Evolutionary conservation across 2,113 vertebrate genomes (phyloP).

Genomic region (Desmodus rotundus): DNA sequence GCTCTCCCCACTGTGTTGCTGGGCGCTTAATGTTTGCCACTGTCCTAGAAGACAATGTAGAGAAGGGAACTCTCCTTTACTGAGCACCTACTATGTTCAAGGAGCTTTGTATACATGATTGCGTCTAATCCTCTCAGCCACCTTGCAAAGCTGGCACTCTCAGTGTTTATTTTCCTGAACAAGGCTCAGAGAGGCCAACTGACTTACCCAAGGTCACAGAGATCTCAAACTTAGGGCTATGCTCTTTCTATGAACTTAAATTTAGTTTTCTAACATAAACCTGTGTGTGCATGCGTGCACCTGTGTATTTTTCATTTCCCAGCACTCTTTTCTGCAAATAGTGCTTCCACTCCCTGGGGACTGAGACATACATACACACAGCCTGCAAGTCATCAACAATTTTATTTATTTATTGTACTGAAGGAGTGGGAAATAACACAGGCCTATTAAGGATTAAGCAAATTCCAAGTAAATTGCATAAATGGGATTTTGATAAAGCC

Average conservation of each 20-base stretch:
- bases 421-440: conserved; percentile 50
- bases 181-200: neutral
- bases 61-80: neutral
- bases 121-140: neutral
- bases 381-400: neutral
- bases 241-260: neutral
- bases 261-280: neutral
- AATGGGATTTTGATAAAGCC: conserved; percentile 29
- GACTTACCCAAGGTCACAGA: neutral
- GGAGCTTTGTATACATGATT: neutral
- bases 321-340: neutral
- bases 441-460: conserved; percentile 37
- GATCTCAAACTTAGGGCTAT: neutral
- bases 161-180: neutral
- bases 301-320: neutral
- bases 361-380: neutral
- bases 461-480: conserved; percentile 47
- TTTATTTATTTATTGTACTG: conserved; percentile 66
- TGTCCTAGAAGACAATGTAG: neutral
- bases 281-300: neutral
- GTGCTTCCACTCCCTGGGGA: neutral
- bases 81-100: neutral
- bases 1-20: too few species aligned
- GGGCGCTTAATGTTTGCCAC: neutral
- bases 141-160: neutral